These are phyloP conservation scores for Gobio gobio DNA, from an alignment of 2,113 vertebrate genomes.

Conservation along the genomic window DNA sequence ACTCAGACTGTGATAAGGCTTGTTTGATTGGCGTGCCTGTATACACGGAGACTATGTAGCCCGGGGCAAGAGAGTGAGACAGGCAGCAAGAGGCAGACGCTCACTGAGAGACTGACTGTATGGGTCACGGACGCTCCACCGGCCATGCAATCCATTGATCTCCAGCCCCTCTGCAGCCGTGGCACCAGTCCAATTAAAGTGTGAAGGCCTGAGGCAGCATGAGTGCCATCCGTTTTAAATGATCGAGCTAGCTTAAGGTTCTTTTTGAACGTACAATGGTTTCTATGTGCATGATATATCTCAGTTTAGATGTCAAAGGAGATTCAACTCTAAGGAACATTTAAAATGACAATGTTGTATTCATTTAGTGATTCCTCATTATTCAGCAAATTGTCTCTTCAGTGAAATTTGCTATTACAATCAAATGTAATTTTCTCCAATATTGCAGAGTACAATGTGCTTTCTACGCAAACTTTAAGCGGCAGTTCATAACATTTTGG, in stretches of 20 bases:
- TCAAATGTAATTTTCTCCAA: constrained; percentile 5
- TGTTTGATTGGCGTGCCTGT: constrained; percentile 52
- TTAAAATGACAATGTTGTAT: background rate
- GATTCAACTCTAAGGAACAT: constrained; percentile 8
- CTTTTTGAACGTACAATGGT: background rate
- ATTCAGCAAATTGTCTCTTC: constrained; percentile 17
- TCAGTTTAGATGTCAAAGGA: background rate
- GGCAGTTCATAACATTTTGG: constrained; percentile 59
- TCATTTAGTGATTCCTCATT: background rate
- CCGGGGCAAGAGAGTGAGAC: constrained; percentile 44
- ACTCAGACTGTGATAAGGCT: constrained; percentile 45
- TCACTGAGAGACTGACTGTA: constrained; percentile 50
- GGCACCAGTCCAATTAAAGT: constrained; percentile 66
- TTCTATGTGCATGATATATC: background rate
- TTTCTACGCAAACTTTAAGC: constrained; percentile 44
- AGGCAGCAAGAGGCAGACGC: constrained; percentile 46
- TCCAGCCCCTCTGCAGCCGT: constrained; percentile 47
- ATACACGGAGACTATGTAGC: constrained; percentile 38
- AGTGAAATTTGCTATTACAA: constrained; percentile 4
- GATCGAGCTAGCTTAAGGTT: constrained; percentile 5
- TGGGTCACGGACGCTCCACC: constrained; percentile 54
- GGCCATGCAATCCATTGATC: constrained; percentile 56
- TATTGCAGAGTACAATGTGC: constrained; percentile 20
- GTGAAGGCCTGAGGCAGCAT: constrained; percentile 56
- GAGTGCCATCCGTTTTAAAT: constrained; percentile 27